Percentiles rank a stretch among this genome's conserved stretches.
These are phyloP conservation scores for Popillia japonica DNA, from an alignment of 1,140 invertebrate genomes.

Conservation along the genomic window DNA sequence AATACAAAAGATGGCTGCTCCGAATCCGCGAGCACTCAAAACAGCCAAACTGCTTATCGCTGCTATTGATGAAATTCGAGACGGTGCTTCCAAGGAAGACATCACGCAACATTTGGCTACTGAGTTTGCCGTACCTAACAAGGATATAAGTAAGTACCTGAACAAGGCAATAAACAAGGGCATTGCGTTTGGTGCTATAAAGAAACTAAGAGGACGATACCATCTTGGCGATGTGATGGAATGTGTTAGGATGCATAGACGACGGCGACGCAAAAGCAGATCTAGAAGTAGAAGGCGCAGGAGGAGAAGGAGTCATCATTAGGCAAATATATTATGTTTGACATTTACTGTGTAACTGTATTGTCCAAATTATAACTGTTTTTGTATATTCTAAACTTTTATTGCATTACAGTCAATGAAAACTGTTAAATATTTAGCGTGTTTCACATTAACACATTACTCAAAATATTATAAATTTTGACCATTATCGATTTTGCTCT, in stretches of 20 bases:
- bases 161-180: neutral
- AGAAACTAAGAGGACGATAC: constrained; percentile 35
- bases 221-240: constrained; percentile 35
- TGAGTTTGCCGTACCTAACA: constrained; percentile 16
- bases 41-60: constrained; percentile 15
- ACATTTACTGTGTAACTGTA: neutral
- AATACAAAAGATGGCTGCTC: neutral
- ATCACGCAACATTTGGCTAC: constrained; percentile 25
- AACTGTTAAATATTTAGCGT: no score
- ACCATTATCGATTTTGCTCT: no score
- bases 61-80: constrained; percentile 22
- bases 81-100: constrained; percentile 8
- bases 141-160: constrained; percentile 16
- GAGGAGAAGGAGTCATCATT: neutral
- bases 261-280: neutral
- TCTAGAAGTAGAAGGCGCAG: neutral
- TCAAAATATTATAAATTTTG: no score
- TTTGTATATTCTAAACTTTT: no score
- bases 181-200: constrained; percentile 35
- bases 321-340: neutral
- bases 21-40: neutral
- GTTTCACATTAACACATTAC: no score
- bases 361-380: neutral
- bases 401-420: no score
- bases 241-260: constrained; percentile 4